Evolutionary conservation across 2,113 vertebrate species (phyloP).

Genomic region (Gymnocephalus cernua): DNA sequence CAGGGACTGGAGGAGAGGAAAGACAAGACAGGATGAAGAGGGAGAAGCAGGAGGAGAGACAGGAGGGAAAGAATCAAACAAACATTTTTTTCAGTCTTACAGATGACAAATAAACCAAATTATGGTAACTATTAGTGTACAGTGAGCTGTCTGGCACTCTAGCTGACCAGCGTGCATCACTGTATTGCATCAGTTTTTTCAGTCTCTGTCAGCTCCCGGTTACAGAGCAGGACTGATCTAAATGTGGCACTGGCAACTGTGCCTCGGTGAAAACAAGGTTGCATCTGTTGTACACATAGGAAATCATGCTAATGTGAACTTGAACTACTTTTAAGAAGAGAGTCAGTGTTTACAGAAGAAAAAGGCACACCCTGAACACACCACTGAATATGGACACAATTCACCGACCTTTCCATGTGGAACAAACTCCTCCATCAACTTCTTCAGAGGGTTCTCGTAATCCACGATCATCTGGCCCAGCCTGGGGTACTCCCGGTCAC

Average conservation of each 20-base stretch:
- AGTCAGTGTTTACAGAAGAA: background rate
- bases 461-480: constrained; percentile 99
- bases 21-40: constrained; percentile 25
- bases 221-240: background rate
- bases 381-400: background rate
- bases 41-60: background rate
- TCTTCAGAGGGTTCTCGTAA: constrained; percentile 98
- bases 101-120: background rate
- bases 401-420: constrained; percentile 94
- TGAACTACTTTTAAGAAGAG: background rate
- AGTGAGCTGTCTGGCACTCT: background rate
- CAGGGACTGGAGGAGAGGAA: constrained; percentile 87
- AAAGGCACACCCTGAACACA: background rate
- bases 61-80: too few species aligned
- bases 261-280: background rate
- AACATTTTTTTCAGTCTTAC: background rate
- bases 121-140: background rate
- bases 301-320: background rate
- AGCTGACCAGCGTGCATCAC: background rate
- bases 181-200: background rate
- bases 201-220: background rate
- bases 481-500: constrained; percentile 97
- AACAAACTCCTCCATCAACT: constrained; percentile 99
- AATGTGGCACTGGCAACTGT: constrained; percentile 10
- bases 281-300: background rate